phyloP scores from a whole-genome alignment of 2,113 vertebrate genomes.

The Seriola dumerili region DNA sequence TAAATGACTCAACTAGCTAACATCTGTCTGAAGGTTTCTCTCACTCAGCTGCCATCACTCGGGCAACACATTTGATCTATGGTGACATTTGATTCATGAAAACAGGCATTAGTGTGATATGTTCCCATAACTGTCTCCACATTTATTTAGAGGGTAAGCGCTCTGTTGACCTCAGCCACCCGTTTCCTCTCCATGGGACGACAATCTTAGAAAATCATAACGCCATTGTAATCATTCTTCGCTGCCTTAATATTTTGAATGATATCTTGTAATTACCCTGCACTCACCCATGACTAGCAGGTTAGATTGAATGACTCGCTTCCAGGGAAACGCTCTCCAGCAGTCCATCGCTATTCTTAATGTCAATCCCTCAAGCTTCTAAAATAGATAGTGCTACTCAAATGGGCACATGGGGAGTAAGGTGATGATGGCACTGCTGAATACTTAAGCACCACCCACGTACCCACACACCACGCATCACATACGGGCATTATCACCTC shows the following conservation, averaged over 20 bases:
- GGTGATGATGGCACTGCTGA: constrained; percentile 25
- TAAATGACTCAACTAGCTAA: constrained; percentile 16
- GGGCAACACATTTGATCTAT: constrained; percentile 26
- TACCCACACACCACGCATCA: constrained; percentile 21
- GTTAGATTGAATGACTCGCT: constrained; percentile 42
- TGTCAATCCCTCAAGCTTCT: constrained; percentile 26
- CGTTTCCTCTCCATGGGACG: constrained; percentile 17
- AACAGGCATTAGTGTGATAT: constrained; percentile 29
- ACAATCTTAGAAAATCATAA: constrained; percentile 29
- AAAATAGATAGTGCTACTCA: constrained; percentile 34
- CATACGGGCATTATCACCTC: constrained; percentile 9
- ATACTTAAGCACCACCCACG: constrained; percentile 22
- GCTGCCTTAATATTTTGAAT: constrained; percentile 42
- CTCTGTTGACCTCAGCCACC: constrained; percentile 2
- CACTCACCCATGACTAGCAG: constrained; percentile 47
- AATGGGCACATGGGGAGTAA: constrained; percentile 24
- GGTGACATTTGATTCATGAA: constrained; percentile 37
- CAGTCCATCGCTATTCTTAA: constrained; percentile 33
- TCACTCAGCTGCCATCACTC: background rate
- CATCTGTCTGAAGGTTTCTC: constrained; percentile 14
- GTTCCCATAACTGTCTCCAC: constrained; percentile 13
- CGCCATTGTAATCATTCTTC: constrained; percentile 16
- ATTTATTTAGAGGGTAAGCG: constrained; percentile 22
- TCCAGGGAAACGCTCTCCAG: constrained; percentile 7
- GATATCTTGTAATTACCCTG: constrained; percentile 49